Base-by-base conservation (phyloP, 2,888 invertebrate genomes). In the Leucophenga maculata region DNA sequence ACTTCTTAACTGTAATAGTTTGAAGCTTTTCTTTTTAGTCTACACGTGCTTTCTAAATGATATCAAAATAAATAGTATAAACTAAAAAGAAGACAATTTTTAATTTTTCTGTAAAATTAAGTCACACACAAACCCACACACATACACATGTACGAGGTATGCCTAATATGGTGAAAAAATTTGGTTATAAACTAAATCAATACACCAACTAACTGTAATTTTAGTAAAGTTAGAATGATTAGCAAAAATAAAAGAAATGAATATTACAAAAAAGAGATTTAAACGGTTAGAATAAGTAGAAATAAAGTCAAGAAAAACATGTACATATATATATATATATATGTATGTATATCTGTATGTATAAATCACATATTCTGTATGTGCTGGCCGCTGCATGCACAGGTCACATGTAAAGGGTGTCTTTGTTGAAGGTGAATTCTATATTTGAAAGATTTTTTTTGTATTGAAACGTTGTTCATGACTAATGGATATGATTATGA, bases 251-350 rank as follows among this genome's bases (percentile, higher is more conserved):
- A 75, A 74, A 72, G 62, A 69, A 18, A 69, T 67, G 32, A 67
- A 59, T 11, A 18, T 2, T 9, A 31, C 26, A 50, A 31, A 50
- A 67, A 70, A 60, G 52, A 6, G 50, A 60, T 54, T 62, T 67
- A 22, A 72, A 62, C 71, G 70, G 73, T 73, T 78, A 81, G 77
- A 78, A 79, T 79, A 80, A 79, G 78, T 78, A 32, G 31, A 80
- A n/a, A n/a, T n/a, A n/a, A n/a, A 78, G 76, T 77, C 77, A 77
- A 77, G 75, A 75, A 80, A 26, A n/a, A 14, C 44, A 65, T 22
- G 57, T 54, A 26, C 22, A 11, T 52, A 65, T 22, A 64, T 54
- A 50, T 52, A n/a, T 32, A 54, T 57, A 59, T 75, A 44, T 70
- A 59, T 69, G 60, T 64, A 26, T 39, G 60, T n/a, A 26, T 39